Evolutionary conservation across 2,888 invertebrate genomes (phyloP).

Genomic region (Megaustenia siamemsis): DNA sequence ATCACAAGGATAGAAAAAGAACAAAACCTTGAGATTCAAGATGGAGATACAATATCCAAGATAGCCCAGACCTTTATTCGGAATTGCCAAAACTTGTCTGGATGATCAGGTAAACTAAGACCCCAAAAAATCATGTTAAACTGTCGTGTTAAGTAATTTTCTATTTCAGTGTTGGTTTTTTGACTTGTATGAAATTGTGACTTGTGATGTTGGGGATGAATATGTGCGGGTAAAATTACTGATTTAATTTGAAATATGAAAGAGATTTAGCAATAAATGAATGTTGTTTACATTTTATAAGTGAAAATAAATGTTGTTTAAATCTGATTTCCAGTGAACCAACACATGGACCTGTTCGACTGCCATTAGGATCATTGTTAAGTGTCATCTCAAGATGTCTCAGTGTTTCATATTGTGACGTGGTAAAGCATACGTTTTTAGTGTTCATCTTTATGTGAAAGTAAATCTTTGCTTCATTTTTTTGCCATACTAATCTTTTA

Average conservation of each 20-base stretch:
- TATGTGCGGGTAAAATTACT: not conserved
- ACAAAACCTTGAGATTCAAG: not conserved
- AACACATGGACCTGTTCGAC: conserved; percentile 34
- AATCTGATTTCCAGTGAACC: conserved; percentile 22
- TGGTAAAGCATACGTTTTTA: conserved; percentile 1
- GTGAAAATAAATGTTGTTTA: not conserved
- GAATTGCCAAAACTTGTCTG: conserved; percentile 1
- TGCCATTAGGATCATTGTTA: conserved; percentile 10
- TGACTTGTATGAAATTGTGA: not conserved
- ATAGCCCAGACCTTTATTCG: not conserved
- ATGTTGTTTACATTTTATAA: not conserved
- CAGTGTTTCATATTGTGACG: conserved; percentile 31
- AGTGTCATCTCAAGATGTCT: conserved; percentile 17
- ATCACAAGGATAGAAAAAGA: conserved; percentile 3
- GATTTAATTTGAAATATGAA: not conserved
- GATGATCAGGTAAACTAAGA: conserved; percentile 22
- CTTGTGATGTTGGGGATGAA: not conserved
- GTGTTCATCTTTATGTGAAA: too few relatives aligned
- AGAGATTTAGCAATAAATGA: not conserved
- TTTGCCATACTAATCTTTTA: too few relatives aligned
- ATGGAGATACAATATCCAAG: not conserved
- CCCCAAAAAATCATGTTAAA: not conserved
- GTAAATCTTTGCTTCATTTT: too few relatives aligned
- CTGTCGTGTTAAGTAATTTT: not conserved
- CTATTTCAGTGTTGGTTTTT: too few relatives aligned